These are phyloP conservation scores for Sinocyclocheilus anshuiensis DNA, from an alignment of 2,113 vertebrate genomes.

Conservation along the genomic window DNA sequence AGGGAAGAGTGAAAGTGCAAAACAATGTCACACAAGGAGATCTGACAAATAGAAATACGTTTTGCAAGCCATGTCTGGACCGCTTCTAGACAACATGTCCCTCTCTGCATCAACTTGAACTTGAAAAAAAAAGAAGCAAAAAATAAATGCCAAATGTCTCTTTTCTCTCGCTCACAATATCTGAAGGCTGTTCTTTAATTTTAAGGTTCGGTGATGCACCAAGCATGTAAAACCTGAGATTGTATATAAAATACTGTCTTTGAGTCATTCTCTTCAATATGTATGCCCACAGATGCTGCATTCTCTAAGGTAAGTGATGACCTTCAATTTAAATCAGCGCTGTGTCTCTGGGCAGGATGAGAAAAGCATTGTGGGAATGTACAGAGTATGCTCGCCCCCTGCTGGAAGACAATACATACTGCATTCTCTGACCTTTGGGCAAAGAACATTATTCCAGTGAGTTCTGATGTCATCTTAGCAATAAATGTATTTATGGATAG, in stretches of 20 bases:
- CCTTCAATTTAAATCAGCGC: conserved; percentile 39
- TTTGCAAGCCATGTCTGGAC: neutral
- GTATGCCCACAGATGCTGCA: neutral
- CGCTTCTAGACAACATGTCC: neutral
- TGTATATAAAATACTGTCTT: neutral
- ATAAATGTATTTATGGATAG: neutral
- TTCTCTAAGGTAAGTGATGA: conserved; percentile 52
- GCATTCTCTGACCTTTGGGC: neutral
- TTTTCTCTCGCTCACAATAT: neutral
- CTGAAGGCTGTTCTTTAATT: neutral
- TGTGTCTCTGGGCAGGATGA: conserved; percentile 55
- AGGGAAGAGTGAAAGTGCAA: neutral
- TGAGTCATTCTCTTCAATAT: neutral
- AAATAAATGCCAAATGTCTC: conserved; percentile 12
- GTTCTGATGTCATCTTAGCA: neutral
- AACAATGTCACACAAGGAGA: conserved; percentile 20
- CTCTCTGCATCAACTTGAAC: neutral
- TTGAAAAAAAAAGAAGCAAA: neutral
- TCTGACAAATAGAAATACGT: neutral
- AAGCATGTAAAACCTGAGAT: neutral
- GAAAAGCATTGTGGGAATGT: neutral
- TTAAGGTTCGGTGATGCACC: neutral
- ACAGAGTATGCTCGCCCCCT: conserved; percentile 38
- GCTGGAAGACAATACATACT: conserved; percentile 18
- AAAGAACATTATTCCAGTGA: neutral